Conservation (phyloP, 2,888 invertebrate genomes). For the Platycheirus rosarum region DNA sequence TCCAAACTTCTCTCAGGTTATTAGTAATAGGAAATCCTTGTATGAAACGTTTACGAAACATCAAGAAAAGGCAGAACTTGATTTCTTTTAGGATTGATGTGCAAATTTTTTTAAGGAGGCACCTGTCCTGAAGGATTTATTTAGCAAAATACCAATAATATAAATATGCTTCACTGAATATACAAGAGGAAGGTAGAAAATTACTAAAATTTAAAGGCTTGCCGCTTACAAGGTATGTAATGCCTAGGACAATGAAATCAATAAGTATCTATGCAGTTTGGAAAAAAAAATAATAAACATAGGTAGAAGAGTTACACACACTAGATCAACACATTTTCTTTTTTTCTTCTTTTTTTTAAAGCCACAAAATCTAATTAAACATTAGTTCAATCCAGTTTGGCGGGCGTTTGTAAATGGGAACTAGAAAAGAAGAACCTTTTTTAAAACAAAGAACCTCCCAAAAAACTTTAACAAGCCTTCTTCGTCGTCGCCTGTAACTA, state of each 20-base stretch:
- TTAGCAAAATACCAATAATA: no score
- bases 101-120: no score
- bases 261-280: conserved; percentile 7
- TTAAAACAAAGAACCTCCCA: conserved; percentile 23
- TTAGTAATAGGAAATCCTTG: no score
- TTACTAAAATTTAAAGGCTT: not conserved
- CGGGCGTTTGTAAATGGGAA: conserved; percentile 6
- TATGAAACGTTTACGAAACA: no score
- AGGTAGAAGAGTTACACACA: not conserved
- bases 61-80: no score
- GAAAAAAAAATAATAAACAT: conserved; percentile 14
- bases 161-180: conserved; percentile 1
- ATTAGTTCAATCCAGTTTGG: conserved; percentile 16
- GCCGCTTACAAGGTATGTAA: not conserved
- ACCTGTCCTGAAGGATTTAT: no score
- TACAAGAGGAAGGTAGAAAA: not conserved
- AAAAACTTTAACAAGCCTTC: conserved; percentile 3
- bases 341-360: not conserved
- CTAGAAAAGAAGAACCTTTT: not conserved
- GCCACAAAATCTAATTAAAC: conserved; percentile 23
- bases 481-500: not conserved
- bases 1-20: no score
- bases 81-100: no score
- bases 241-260: conserved; percentile 22
- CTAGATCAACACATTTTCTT: conserved; percentile 6